Conservation (phyloP, 2,113 vertebrate species). For the Albula glossodonta region DNA sequence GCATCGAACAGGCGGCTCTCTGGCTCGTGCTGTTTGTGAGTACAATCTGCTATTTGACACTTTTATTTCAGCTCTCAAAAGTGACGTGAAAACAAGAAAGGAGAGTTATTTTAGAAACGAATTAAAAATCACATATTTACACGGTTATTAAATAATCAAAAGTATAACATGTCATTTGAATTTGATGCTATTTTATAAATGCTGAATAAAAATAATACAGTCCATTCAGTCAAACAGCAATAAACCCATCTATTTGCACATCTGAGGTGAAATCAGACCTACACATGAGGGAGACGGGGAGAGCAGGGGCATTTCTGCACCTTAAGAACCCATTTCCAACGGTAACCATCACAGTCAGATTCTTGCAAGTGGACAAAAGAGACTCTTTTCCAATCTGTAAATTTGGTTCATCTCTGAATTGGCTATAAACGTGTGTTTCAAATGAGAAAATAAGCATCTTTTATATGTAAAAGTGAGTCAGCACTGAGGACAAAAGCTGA, state of each 20-base stretch:
- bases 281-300: not conserved
- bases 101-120: not conserved
- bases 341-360: not conserved
- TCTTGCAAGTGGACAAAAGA: not conserved
- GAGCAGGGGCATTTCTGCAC: not conserved
- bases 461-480: not conserved
- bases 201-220: not conserved
- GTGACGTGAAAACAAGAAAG: conserved; percentile 35
- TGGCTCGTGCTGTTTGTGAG: conserved; percentile 60
- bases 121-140: not conserved
- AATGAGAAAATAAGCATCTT: no score
- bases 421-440: not conserved
- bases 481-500: not conserved
- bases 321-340: not conserved
- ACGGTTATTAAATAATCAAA: no score
- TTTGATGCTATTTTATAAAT: no score
- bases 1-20: conserved; percentile 54
- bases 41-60: conserved; percentile 63
- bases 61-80: conserved; percentile 59
- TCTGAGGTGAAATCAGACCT: not conserved
- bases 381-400: not conserved
- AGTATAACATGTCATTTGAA: no score
- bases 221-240: not conserved
- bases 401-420: not conserved
- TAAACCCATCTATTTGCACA: not conserved